Evolutionary conservation across 92 coral and sea anemone genomes (phyloP), one percentile per base, ranked within the genome.

Genomic region (Porites lobata): DNA sequence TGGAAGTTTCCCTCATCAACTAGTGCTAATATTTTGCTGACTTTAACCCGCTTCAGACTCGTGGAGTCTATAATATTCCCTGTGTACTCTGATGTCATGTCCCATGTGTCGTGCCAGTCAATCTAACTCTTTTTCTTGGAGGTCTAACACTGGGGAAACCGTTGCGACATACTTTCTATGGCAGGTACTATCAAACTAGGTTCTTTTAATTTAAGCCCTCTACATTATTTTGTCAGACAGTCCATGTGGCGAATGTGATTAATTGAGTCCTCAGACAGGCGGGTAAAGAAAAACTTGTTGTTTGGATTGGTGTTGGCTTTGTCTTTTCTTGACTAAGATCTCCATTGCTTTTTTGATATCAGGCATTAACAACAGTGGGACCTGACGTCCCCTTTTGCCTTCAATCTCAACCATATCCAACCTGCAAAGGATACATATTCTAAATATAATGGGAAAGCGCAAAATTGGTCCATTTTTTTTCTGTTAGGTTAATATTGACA

Each of bases 1-100:
- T 15, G 8, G 61, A 84, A 66, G 47, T 74, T 91, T 19, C 88
- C 94, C 57, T 86, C 79, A 52, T 91, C 91, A 1, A 87, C 94
- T 21, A 88, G 76, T 1, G 79, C 62, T 4, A 91, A 79, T 14
- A 83, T 69, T 50, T 88, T 91, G 7, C 94, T 72, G 32, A 90
- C 90, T 56, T 90, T 85, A 7, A 87, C 90, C n/a, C 79, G 71
- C 81, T 90, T 83, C 22, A 90, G 93, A 90, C 1, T 90, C 82
- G 9, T 90, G 93, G 26, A 90, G 70, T 38, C 93, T 22, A 21
- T 21, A 22, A 22, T 22, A 22, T 22, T 22, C 24, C 24, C 24
- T 22, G 24, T 22, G 24, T 22, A 22, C 24, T 22, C 24, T 0
- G 24, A 22, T 22, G 24, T 22, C 24, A 22, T 22, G 24, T 22